Evolutionary conservation across 2,888 invertebrate genomes (phyloP).

Genomic region (Drosophila siamana): DNA sequence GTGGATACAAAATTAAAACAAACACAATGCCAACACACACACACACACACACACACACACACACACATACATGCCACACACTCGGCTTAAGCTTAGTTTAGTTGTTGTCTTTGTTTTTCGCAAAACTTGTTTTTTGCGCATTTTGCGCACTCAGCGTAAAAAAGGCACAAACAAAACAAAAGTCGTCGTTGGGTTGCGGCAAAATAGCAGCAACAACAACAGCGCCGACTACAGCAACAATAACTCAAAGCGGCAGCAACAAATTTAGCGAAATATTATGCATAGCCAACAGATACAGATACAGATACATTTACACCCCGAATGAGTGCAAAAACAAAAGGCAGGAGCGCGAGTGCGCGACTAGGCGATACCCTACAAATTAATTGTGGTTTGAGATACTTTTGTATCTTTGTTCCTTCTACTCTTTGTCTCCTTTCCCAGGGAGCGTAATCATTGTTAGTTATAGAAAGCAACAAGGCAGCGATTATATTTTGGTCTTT

Average conservation of each 20-base stretch:
- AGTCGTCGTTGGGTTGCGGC: conserved; percentile 57
- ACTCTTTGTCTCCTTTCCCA: too few relatives aligned
- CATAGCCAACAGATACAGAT: conserved; percentile 46
- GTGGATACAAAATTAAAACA: conserved; percentile 76
- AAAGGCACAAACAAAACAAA: conserved; percentile 55
- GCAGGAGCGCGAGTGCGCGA: neutral
- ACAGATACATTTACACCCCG: conserved; percentile 7
- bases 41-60: conserved; percentile 35
- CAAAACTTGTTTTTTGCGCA: conserved; percentile 79
- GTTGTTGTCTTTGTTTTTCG: conserved; percentile 52
- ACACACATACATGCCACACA: conserved; percentile 21
- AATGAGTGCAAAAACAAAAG: conserved; percentile 13
- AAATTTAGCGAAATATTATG: conserved; percentile 55
- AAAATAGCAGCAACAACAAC: conserved; percentile 29
- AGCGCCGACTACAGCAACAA: neutral
- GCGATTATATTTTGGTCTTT: too few relatives aligned
- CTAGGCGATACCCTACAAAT: conserved; percentile 16
- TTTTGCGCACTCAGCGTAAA: conserved; percentile 79
- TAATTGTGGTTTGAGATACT: neutral
- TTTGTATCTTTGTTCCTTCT: neutral
- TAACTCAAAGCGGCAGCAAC: conserved; percentile 33
- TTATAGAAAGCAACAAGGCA: too few relatives aligned
- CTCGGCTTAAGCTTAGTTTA: conserved; percentile 61
- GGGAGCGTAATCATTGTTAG: too few relatives aligned
- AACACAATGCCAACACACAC: conserved; percentile 50